phyloP scores from a whole-genome alignment of 2,797 vertebrate species.

The Odontamblyopus lacepedii region DNA sequence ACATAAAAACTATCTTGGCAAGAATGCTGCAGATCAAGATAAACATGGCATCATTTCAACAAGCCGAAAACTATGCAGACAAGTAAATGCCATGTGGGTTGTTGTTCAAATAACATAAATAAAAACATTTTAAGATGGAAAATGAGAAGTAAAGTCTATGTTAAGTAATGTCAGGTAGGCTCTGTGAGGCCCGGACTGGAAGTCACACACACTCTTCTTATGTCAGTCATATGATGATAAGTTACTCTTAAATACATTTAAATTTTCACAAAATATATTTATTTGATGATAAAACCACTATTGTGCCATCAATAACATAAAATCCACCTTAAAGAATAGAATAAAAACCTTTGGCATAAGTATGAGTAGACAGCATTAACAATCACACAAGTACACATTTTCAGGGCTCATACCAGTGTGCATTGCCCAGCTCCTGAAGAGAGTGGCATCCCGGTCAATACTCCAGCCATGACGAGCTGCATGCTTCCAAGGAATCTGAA shows the following conservation, averaged over 20 bases:
- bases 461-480: slow-evolving; percentile 83
- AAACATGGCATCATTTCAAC: slow-evolving; percentile 22
- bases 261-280: background rate
- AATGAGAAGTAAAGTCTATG: too few species aligned
- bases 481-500: slow-evolving; percentile 85
- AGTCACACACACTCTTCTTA: background rate
- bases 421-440: slow-evolving; percentile 83
- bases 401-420: slow-evolving; percentile 74
- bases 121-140: background rate
- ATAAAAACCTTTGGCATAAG: background rate
- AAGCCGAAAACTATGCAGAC: background rate
- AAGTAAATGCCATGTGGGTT: background rate
- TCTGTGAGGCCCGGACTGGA: too few species aligned
- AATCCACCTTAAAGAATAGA: background rate
- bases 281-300: background rate
- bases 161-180: background rate
- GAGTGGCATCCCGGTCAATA: slow-evolving; percentile 80
- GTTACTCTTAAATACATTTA: background rate
- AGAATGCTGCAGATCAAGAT: slow-evolving; percentile 48
- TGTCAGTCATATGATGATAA: background rate
- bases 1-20: background rate
- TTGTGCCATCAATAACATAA: background rate
- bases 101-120: background rate
- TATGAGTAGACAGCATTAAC: background rate
- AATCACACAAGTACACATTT: background rate